Base-by-base conservation (phyloP, 2,113 vertebrate genomes). In the Vulpes lagopus region DNA sequence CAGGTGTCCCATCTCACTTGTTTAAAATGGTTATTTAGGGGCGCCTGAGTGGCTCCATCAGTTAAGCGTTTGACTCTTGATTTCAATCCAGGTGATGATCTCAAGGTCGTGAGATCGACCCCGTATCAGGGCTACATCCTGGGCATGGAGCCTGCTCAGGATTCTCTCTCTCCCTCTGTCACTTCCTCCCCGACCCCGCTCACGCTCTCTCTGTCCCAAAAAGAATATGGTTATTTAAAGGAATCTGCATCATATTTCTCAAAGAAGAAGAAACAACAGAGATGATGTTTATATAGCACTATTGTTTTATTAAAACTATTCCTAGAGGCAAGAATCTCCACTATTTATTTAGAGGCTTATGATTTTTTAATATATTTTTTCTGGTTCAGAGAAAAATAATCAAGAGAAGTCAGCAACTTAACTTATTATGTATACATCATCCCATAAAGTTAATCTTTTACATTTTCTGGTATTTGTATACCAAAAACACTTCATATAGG, bases 1-100 rank as follows among this genome's bases (percentile, higher is more conserved):
- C 43, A 43, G 7, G 43, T 43, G 43, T 43, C 43, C 43, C 43
- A 43, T 43, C 43, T 19, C 88, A 69, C 43, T 84, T 80, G 23
- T 95, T 96, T 97, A 96, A 83, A 97, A 79, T 95, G 43, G 98
- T 97, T 83, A 76, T 95, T 51, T 92, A 94, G 32, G 32, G 67
- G 32, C 32, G 1, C 16, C 16, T 35, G 17, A 17, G 32, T 69
- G 67, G 67, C 67, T 35, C 67, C n/a, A n/a, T 69, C 32, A 35
- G 32, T 69, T 35, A 20, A 69, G 32, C 20, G 32, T 69, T 17
- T 35, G 32, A 69, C 8, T 69, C 17, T 69, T 35, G 32, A n/a
- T 35, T 35, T 69, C 19, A n/a, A 17, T 17, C 20, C 67, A 69
- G 67, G 20, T 69, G 8, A 35, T 69, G 17, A 35, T n/a, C 57